Evolutionary conservation across 1,140 invertebrate species (phyloP), one percentile per base, ranked within the genome.

Genomic region (Drosophila equinoxialis): DNA sequence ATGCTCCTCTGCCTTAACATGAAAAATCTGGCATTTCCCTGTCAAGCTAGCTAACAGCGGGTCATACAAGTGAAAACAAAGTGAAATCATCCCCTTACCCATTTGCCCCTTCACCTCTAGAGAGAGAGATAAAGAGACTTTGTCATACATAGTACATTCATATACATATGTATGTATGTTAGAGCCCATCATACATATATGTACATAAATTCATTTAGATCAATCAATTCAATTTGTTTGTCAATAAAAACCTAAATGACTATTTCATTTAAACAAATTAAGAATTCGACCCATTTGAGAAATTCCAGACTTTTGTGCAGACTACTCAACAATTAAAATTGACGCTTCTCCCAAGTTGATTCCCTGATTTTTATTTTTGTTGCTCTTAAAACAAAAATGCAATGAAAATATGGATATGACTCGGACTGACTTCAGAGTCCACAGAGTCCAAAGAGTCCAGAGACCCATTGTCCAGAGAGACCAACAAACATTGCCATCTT

Each of bases 171-270:
- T 39, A 17, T 23, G n/a, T 61, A 23, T n/a, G 48, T 41, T 57
- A 60, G 65, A 69, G 77, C 57, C 35, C 30, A n/a, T n/a, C 68
- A 68, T 65, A n/a, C 48, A 66, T 54, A 65, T 68, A 67, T 55
- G 77, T 85, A 76, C 79, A 89, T 91, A 91, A 91, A 91, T 91
- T 91, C 90, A 91, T 91, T 91, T 91, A 91, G 89, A 91, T 91
- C 90, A 91, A 91, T 91, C 90, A 91, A 91, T 91, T 91, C 90
- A 91, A 91, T 91, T 91, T 91, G 81, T 91, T 91, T 91, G 90
- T 90, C 90, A 91, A 91, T 91, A 91, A 91, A 51, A 83, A 75
- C 60, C 83, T 89, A 86, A 91, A 91, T 91, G 82, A 90, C 81
- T 89, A 91, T 91, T 90, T 90, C 80, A 90, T 90, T 90, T 90